phyloP scores from a whole-genome alignment of 2,888 invertebrate genomes.

The Trissolcus japonicus region DNA sequence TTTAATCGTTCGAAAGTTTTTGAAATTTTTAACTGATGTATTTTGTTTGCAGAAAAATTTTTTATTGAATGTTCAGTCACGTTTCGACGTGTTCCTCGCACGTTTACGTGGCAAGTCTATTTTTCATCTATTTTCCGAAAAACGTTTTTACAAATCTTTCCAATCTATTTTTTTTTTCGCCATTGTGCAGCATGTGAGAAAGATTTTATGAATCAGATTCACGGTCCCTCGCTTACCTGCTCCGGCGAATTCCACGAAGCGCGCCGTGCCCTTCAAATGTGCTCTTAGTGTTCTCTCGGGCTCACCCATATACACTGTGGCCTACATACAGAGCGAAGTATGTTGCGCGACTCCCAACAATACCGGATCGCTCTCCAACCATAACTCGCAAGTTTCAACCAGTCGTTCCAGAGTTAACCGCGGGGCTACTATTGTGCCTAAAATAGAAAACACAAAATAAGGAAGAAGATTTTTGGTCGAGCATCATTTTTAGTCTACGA shows the following conservation, averaged over 20 bases:
- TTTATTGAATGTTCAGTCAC: background rate
- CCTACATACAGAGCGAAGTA: slow-evolving; percentile 50
- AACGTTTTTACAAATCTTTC: slow-evolving; percentile 10
- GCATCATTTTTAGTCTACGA: background rate
- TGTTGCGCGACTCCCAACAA: slow-evolving; percentile 40
- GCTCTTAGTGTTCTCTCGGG: slow-evolving; percentile 24
- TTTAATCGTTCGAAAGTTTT: too few species aligned
- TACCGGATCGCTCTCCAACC: slow-evolving; percentile 41
- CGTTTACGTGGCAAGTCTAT: slow-evolving; percentile 12
- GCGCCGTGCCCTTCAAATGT: slow-evolving; percentile 42
- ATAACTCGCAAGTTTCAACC: slow-evolving; percentile 29
- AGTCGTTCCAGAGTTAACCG: slow-evolving; percentile 20
- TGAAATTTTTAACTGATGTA: too few species aligned
- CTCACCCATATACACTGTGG: slow-evolving; percentile 46
- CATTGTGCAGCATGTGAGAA: slow-evolving; percentile 47
- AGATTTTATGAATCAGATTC: slow-evolving; percentile 48
- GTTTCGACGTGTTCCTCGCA: slow-evolving; percentile 12
- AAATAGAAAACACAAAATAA: background rate
- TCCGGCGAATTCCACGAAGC: slow-evolving; percentile 49
- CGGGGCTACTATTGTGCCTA: slow-evolving; percentile 24
- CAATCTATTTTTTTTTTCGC: slow-evolving; percentile 18
- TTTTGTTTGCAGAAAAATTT: background rate
- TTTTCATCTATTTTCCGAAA: slow-evolving; percentile 20
- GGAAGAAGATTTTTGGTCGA: background rate
- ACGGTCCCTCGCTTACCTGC: slow-evolving; percentile 44